Base-by-base conservation (phyloP, 2,113 vertebrate species). In the Percina caprodes region DNA sequence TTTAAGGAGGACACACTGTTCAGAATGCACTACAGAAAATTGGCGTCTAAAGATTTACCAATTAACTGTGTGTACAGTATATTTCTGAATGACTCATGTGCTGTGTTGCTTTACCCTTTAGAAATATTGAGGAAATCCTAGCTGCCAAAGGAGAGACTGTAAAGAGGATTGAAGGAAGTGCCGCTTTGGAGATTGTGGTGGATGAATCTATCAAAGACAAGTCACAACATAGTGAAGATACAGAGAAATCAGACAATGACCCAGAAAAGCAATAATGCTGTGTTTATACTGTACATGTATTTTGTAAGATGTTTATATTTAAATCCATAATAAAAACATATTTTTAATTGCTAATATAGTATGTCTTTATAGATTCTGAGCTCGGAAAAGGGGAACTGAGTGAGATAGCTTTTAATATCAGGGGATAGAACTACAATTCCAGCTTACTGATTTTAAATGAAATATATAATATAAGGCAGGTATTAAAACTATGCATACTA, bases 81-180 rank as follows among this genome's bases (percentile, higher is more conserved):
- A 24, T 51, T 51, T 69, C 3, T 54, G 14, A 80, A 21, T 75
- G 9, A 48, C 7, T 30, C 3, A 5, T 51, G 21, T 70, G 6
- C 13, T 39, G 9, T 67, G 10, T 26, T 58, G 35, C 42, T 79
- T 42, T 48, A 9, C 68, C 0, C 76, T 79, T 74, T 14, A 99
- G 98, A 93, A 99, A 99, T 33, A 95, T 99, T 5, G 98, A 99
- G 88, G 98, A 99, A 87, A 99, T 99, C 88, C 95, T 99, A 35
- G 97, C 97, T 8, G 96, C 97, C 72, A 96, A 93, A 93, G 98
- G 98, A 59, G 97, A 99, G 89, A 90, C 91, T 0, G 97, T 99
- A 86, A 91, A 21, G 84, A 95, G 95, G 19, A 60, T 96, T 63
- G 88, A 92, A 18, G 94, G 94, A 0, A 92, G 95, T 1, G 94